A percentile compares a stretch with the other conserved stretches of the same genome.
Evolutionary conservation across 1,140 invertebrate species (phyloP).

Genomic region (Trachymyrmex septentrionalis): DNA sequence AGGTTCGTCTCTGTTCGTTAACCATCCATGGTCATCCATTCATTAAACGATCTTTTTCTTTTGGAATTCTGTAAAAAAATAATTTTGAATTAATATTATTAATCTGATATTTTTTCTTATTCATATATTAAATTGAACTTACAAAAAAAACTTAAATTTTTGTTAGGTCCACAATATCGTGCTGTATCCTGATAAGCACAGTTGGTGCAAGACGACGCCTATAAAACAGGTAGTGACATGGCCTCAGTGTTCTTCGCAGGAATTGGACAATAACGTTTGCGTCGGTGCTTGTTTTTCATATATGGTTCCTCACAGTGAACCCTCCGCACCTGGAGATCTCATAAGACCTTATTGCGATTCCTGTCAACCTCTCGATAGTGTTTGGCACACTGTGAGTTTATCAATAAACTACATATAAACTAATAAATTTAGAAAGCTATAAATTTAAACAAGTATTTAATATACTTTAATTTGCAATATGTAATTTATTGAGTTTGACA

Average conservation of each 20-base stretch:
- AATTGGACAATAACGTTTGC: conserved; percentile 90
- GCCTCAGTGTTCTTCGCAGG: conserved; percentile 88
- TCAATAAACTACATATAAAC: neutral
- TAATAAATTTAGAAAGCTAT: no score
- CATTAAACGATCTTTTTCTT: neutral
- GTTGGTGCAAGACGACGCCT: conserved; percentile 90
- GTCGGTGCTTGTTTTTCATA: conserved; percentile 91
- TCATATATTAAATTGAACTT: neutral
- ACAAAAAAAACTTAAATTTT: neutral
- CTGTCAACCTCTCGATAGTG: conserved; percentile 89
- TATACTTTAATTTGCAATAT: no score
- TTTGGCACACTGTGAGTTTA: conserved; percentile 89
- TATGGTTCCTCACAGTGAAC: conserved; percentile 89
- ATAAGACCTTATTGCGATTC: conserved; percentile 90
- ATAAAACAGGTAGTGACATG: conserved; percentile 90
- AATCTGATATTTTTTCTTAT: no score
- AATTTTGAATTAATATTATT: no score
- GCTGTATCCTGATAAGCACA: conserved; percentile 90
- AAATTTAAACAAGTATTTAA: no score
- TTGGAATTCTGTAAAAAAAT: no score
- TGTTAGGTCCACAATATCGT: conserved; percentile 90
- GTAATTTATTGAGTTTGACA: no score
- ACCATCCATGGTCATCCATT: neutral
- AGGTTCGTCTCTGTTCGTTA: conserved; percentile 76
- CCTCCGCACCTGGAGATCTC: conserved; percentile 89